A percentile compares a stretch with the other conserved stretches of the same genome.
Conservation (phyloP, 2,888 invertebrate species). For the Calameuta pallipes region DNA sequence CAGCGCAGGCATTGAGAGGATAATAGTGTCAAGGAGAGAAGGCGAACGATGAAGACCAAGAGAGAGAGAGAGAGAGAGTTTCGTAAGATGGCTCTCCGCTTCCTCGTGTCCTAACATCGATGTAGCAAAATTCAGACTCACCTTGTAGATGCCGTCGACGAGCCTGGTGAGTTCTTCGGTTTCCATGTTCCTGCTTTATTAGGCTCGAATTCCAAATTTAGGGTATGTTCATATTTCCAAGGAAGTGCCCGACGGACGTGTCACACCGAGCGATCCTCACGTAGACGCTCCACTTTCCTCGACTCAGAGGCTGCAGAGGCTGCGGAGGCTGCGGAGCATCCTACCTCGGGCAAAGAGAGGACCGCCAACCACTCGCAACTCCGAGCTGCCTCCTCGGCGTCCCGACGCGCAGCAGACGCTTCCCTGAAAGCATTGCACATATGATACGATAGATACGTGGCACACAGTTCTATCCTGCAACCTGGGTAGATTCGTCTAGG, state of each 20-base stretch:
- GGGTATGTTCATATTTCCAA: constrained; percentile 55
- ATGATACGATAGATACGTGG: too few relatives aligned
- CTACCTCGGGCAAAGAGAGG: too few relatives aligned
- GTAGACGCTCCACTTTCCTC: constrained; percentile 50
- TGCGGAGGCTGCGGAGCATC: constrained; percentile 19
- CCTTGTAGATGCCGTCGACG: constrained; percentile 92
- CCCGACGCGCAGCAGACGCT: too few relatives aligned
- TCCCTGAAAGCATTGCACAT: too few relatives aligned
- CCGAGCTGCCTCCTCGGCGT: too few relatives aligned
- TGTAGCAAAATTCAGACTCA: constrained; percentile 63
- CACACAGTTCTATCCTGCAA: too few relatives aligned
- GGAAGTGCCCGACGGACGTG: constrained; percentile 34
- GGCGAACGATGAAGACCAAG: neutral
- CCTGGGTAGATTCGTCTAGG: too few relatives aligned
- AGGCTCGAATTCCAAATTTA: constrained; percentile 41
- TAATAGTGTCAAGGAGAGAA: neutral
- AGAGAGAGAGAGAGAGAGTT: neutral
- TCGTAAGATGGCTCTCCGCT: too few relatives aligned
- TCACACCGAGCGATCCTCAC: constrained; percentile 43
- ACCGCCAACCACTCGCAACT: too few relatives aligned
- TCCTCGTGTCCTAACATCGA: neutral
- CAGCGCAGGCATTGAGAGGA: neutral
- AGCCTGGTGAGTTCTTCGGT: constrained; percentile 91
- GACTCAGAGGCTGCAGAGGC: constrained; percentile 18
- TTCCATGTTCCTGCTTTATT: constrained; percentile 71